phyloP scores from a whole-genome alignment of 2,888 invertebrate genomes.

The Nipponacmea schrenckii region DNA sequence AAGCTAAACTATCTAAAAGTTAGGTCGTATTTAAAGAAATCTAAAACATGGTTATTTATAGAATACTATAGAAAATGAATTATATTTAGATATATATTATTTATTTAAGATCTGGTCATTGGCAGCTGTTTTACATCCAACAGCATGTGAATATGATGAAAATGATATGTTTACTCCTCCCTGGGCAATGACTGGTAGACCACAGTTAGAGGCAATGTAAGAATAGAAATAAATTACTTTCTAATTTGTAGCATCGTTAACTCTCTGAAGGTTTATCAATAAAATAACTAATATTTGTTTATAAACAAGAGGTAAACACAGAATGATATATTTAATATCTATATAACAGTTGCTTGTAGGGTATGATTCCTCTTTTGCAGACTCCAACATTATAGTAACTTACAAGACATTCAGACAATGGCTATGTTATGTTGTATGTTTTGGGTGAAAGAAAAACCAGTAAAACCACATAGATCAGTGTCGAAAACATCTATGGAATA shows the following conservation, averaged over 20 bases:
- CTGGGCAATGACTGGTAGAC: slow-evolving; percentile 84
- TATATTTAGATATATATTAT: neutral
- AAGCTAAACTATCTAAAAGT: too few relatives aligned
- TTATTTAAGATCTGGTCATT: slow-evolving; percentile 76
- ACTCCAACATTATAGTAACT: slow-evolving; percentile 68
- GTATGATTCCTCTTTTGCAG: slow-evolving; percentile 56
- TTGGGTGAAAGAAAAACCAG: slow-evolving; percentile 69
- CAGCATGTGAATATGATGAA: slow-evolving; percentile 53
- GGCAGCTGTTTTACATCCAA: slow-evolving; percentile 76
- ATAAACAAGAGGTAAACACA: too few relatives aligned
- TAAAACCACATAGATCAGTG: slow-evolving; percentile 31
- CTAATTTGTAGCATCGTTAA: too few relatives aligned
- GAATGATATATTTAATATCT: neutral
- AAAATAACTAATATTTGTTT: too few relatives aligned
- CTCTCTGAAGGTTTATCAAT: too few relatives aligned
- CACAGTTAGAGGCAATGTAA: slow-evolving; percentile 86
- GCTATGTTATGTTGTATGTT: slow-evolving; percentile 93
- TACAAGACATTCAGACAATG: slow-evolving; percentile 90
- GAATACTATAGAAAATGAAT: neutral
- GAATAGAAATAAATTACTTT: too few relatives aligned
- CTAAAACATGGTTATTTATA: neutral
- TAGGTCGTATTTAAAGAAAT: too few relatives aligned
- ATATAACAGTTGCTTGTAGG: neutral
- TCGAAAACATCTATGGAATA: slow-evolving; percentile 51
- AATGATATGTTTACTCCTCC: slow-evolving; percentile 69